Conservation (phyloP, 2,113 vertebrate genomes). For the Mionectes macconnelli region DNA sequence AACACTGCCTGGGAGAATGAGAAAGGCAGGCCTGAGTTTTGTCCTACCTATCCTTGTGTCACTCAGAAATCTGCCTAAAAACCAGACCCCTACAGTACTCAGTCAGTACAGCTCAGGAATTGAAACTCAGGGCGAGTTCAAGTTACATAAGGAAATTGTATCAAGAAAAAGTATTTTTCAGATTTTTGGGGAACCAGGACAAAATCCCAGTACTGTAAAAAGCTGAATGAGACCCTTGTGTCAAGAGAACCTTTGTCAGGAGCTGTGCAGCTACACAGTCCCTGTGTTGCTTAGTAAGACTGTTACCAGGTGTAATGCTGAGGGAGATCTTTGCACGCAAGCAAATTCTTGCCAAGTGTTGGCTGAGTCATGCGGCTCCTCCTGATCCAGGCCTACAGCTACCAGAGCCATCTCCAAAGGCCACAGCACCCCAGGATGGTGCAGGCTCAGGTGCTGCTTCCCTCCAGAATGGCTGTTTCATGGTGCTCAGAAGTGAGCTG, state of each 20-base stretch:
- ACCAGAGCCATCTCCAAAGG: neutral
- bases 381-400: neutral
- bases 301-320: neutral
- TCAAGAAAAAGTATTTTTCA: neutral
- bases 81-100: neutral
- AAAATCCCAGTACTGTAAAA: neutral
- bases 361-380: neutral
- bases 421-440: neutral
- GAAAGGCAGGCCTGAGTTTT: neutral
- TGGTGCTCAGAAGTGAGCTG: neutral
- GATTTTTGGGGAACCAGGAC: neutral
- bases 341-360: neutral
- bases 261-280: neutral
- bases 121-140: neutral
- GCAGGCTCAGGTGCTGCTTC: neutral
- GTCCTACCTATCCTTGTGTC: neutral
- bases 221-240: neutral
- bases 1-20: neutral
- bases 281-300: neutral
- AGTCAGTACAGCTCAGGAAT: neutral
- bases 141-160: neutral
- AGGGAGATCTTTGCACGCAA: neutral
- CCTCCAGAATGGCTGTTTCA: neutral
- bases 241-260: neutral
- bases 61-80: neutral